These are phyloP conservation scores for Prunella himalayana DNA, from an alignment of 2,113 vertebrate species.

Conservation along the genomic window DNA sequence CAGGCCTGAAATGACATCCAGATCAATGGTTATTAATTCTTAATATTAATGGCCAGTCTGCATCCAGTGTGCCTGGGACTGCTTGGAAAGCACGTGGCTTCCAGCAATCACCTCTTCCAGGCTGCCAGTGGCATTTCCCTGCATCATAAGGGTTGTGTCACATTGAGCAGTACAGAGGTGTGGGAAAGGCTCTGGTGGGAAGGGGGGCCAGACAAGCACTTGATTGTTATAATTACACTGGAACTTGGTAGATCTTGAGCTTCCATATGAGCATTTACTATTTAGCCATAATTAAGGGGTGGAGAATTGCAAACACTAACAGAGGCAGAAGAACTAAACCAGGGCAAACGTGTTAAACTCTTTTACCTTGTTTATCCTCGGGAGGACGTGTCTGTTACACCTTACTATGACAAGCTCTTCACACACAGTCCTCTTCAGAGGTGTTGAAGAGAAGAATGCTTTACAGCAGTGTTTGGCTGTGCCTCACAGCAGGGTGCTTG, in stretches of 20 bases:
- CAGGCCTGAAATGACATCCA: not conserved
- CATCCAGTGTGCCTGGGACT: not conserved
- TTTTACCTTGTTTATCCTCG: not conserved
- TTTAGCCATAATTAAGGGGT: not conserved
- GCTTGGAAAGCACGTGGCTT: not conserved
- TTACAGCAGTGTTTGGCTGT: not conserved
- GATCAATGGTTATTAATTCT: not conserved
- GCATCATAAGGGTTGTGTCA: not conserved
- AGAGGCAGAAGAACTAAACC: not conserved
- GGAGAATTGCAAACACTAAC: not conserved
- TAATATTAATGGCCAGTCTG: not conserved
- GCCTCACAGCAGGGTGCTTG: accelerated
- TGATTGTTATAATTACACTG: not conserved
- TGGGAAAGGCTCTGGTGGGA: not conserved
- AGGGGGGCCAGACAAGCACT: not conserved
- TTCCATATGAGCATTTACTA: not conserved
- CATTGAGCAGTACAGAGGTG: not conserved
- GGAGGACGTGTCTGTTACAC: accelerated
- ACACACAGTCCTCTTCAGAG: not conserved
- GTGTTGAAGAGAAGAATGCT: not conserved
- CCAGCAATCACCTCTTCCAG: not conserved
- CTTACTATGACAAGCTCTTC: not conserved
- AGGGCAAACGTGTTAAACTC: not conserved
- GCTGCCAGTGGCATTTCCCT: not conserved
- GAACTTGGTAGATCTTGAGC: not conserved